Percentiles rank a stretch among this genome's conserved stretches.
Evolutionary conservation across 1,140 invertebrate genomes (phyloP).

Genomic region (Heliconius himera): DNA sequence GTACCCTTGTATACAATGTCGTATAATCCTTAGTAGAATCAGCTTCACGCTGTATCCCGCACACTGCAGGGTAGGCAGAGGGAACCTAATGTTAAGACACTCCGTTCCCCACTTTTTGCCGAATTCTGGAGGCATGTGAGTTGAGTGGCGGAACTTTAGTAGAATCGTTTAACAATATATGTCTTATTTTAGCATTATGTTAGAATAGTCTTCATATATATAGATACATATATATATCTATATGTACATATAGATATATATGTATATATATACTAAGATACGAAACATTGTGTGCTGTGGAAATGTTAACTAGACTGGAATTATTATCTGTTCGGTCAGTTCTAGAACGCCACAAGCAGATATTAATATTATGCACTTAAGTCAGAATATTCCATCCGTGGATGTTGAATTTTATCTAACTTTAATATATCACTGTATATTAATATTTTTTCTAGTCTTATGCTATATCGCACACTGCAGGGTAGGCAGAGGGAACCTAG

Average conservation of each 20-base stretch:
- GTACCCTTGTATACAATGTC: neutral
- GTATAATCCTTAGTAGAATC: neutral
- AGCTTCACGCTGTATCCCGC: no score
- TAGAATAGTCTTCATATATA: neutral
- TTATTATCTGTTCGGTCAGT: neutral
- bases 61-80: no score
- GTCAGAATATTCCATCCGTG: neutral
- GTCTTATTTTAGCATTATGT: neutral
- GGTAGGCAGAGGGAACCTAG: no score
- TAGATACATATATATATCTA: neutral
- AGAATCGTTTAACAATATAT: neutral
- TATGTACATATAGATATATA: neutral
- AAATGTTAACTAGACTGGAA: conserved; percentile 14
- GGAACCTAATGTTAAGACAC: no score
- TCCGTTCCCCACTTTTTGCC: no score
- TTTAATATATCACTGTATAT: no score
- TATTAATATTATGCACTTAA: neutral
- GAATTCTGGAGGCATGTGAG: no score
- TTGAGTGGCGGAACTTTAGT: no score
- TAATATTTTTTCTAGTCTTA: no score
- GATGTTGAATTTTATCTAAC: no score
- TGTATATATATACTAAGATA: neutral
- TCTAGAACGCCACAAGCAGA: neutral
- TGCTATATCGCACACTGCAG: no score
- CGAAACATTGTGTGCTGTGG: neutral